A percentile compares a stretch with the other conserved stretches of the same genome.
phyloP scores from a whole-genome alignment of 1,140 invertebrate species.

The Anthonomus grandis region DNA sequence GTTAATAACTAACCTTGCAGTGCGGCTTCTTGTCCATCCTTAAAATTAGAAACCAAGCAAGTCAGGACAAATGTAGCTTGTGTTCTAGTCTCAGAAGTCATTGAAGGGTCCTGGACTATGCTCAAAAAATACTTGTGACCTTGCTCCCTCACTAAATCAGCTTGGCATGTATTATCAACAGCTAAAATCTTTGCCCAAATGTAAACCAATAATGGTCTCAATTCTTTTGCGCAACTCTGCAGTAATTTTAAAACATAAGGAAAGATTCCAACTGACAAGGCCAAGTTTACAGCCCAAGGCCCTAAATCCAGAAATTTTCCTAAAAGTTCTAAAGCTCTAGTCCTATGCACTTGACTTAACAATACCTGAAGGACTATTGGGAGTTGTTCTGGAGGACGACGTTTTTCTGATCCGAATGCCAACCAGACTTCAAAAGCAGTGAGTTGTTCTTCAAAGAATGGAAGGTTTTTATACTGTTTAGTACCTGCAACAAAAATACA shows the following conservation, averaged over 20 bases:
- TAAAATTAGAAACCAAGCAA: slow-evolving; percentile 87
- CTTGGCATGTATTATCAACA: slow-evolving; percentile 94
- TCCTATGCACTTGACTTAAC: slow-evolving; percentile 92
- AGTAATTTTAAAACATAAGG: slow-evolving; percentile 96
- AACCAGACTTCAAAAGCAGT: slow-evolving; percentile 99
- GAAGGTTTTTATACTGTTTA: slow-evolving; percentile 70
- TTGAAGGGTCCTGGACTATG: slow-evolving; percentile 79
- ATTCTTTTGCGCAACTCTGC: slow-evolving; percentile 88
- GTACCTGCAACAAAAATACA: slow-evolving; percentile 63
- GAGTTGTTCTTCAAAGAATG: slow-evolving; percentile 97
- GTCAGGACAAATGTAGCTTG: slow-evolving; percentile 90
- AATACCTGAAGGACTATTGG: slow-evolving; percentile 98
- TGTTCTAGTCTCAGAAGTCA: slow-evolving; percentile 80
- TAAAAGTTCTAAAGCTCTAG: slow-evolving; percentile 90
- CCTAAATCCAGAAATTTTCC: slow-evolving; percentile 91
- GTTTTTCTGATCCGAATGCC: slow-evolving; percentile 67
- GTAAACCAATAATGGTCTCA: slow-evolving; percentile 90
- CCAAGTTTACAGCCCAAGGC: slow-evolving; percentile 94
- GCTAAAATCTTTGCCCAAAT: slow-evolving; percentile 99
- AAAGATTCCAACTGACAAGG: slow-evolving; percentile 96
- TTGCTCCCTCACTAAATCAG: slow-evolving; percentile 91
- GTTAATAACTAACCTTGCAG: no score
- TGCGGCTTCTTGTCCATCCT: slow-evolving; percentile 48
- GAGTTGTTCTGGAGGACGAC: slow-evolving; percentile 89
- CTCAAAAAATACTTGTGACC: slow-evolving; percentile 93